Evolutionary conservation across 2,113 vertebrate species (phyloP).

Genomic region (Antennarius striatus): DNA sequence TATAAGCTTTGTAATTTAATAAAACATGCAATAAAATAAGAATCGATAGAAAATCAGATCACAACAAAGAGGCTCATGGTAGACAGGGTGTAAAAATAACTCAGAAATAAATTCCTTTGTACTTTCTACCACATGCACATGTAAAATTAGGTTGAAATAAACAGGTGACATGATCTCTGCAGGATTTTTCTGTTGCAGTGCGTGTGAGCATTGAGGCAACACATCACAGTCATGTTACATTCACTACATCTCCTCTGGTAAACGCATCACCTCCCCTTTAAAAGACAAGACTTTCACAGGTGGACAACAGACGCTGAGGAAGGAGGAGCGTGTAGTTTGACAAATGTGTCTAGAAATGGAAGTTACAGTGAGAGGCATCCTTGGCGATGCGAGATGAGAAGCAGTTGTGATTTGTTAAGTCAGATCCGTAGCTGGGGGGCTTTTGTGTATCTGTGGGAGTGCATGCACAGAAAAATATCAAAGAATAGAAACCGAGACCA

Average conservation of each 20-base stretch:
- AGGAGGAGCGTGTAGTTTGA: constrained; percentile 21
- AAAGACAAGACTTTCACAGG: neutral
- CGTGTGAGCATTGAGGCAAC: neutral
- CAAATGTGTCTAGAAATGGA: constrained; percentile 44
- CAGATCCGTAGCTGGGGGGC: neutral
- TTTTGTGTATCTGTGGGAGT: neutral
- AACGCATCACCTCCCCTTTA: neutral
- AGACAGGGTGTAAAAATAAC: too few relatives aligned
- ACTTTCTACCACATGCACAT: too few relatives aligned
- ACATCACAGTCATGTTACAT: constrained; percentile 10
- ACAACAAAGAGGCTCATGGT: too few relatives aligned
- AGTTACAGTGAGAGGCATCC: constrained; percentile 12
- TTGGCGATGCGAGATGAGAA: neutral
- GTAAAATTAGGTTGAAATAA: too few relatives aligned
- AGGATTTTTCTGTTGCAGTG: neutral
- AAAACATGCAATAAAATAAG: too few relatives aligned
- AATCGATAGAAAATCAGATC: too few relatives aligned
- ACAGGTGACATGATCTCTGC: too few relatives aligned
- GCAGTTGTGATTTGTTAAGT: constrained; percentile 18
- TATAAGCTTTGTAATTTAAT: too few relatives aligned
- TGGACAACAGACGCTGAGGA: neutral
- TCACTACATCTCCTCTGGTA: neutral
- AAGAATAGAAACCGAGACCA: too few relatives aligned
- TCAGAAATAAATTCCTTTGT: too few relatives aligned
- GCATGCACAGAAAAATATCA: too few relatives aligned